These are phyloP conservation scores for Deroptyus accipitrinus DNA, from an alignment of 2,113 vertebrate species.

Conservation along the genomic window DNA sequence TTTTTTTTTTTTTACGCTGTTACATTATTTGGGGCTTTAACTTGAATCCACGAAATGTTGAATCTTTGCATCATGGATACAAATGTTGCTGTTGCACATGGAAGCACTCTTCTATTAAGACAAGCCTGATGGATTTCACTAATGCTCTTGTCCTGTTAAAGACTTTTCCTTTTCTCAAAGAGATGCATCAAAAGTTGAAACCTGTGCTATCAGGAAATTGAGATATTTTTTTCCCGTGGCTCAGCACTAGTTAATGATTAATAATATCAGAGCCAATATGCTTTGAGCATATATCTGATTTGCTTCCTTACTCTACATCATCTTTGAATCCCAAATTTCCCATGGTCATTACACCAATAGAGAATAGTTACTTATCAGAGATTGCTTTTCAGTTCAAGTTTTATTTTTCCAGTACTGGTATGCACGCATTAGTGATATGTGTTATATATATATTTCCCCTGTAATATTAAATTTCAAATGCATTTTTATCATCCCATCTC, in stretches of 20 bases:
- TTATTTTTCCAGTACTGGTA: neutral
- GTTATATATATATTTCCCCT: neutral
- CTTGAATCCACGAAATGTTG: neutral
- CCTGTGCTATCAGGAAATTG: neutral
- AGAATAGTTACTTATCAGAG: neutral
- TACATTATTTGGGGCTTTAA: neutral
- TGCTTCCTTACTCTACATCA: neutral
- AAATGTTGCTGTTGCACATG: neutral
- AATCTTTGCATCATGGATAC: neutral
- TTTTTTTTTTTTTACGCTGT: no score
- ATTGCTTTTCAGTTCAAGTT: neutral
- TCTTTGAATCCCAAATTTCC: neutral
- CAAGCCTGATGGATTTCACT: neutral
- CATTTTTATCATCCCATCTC: neutral
- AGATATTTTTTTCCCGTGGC: neutral
- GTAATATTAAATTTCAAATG: constrained; percentile 29
- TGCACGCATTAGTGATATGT: neutral
- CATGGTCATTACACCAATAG: neutral
- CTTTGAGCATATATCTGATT: neutral
- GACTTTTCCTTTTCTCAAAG: neutral
- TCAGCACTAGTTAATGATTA: neutral
- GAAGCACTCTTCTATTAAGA: neutral
- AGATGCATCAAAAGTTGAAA: neutral
- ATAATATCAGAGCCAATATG: neutral
- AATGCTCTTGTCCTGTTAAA: neutral